Evolutionary conservation across 2,113 vertebrate genomes (phyloP).

Genomic region (Thunnus thynnus): DNA sequence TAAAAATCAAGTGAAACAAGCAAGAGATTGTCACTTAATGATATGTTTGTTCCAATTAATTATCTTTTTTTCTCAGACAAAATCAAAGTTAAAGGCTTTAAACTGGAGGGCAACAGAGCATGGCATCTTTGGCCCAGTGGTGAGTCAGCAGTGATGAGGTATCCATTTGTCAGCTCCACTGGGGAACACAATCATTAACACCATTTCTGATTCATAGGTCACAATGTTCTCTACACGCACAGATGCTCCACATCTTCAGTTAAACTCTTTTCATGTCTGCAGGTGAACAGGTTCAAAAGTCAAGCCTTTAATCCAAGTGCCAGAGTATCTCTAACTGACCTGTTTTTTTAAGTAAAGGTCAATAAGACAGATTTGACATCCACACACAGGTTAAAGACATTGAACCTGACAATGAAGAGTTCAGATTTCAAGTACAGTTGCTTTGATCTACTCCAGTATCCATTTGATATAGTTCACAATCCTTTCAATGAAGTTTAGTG

Average conservation of each 20-base stretch:
- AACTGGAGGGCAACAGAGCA: slow-evolving; percentile 26
- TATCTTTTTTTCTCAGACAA: background rate
- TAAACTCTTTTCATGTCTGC: background rate
- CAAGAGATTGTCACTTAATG: background rate
- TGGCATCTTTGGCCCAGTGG: slow-evolving; percentile 46
- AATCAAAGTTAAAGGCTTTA: slow-evolving; percentile 11
- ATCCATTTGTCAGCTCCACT: slow-evolving; percentile 55
- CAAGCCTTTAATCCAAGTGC: too few species aligned
- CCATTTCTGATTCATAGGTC: slow-evolving; percentile 54
- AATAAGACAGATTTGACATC: slow-evolving; percentile 2
- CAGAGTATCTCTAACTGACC: background rate
- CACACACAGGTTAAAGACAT: background rate
- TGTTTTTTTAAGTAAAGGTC: background rate
- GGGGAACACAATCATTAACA: slow-evolving; percentile 52
- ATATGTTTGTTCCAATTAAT: slow-evolving; percentile 11
- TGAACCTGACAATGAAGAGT: background rate
- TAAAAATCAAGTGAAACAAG: background rate
- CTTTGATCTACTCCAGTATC: background rate
- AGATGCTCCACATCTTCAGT: slow-evolving; percentile 6
- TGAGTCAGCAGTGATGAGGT: slow-evolving; percentile 76
- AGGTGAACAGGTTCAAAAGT: too few species aligned
- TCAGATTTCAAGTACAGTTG: slow-evolving; percentile 14
- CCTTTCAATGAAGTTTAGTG: slow-evolving; percentile 11
- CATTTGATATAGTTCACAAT: slow-evolving; percentile 9
- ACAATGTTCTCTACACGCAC: slow-evolving; percentile 2